Base-by-base conservation (phyloP, 2,797 vertebrate species). In the Megalops cyprinoides region DNA sequence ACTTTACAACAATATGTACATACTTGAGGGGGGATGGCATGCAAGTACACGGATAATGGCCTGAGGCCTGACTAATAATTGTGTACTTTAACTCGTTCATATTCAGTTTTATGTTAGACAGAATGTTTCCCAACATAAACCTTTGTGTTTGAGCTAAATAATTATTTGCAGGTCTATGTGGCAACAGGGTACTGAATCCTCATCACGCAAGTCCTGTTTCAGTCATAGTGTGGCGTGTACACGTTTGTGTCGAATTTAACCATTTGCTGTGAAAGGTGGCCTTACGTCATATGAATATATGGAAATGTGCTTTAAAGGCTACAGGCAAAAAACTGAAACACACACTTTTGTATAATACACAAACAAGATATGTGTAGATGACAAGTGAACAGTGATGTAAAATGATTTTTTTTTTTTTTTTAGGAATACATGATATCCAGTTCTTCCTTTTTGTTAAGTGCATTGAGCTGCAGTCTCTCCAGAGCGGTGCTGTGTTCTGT, bases 391-490 rank as follows among this genome's bases (percentile, higher is more conserved):
- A 74, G 34, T 74, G 25, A 74, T 44, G n/a, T 73, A 58, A 74
- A 80, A 56, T 42, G 69, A 78, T 71, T 28, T n/a, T 0, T 0
- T 71, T 28, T n/a, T 0, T 0, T 39, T 67, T 20, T 79, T 48
- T 56, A 51, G 51, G 25, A 67, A 51, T 79, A 74, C 58, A 79
- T 31, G 58, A 80, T 60, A 80, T 80, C 79, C 73, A 76, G 73
- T 80, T 80, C 79, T 80, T 80, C 79, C 79, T 46, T 46, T 46
- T 76, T 79, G 75, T 51, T 42, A 71, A n/a, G 14, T 2, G 23
- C 2, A 55, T 15, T 55, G n/a, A 77, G 55, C 39, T 62, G 48
- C 73, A 75, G 20, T 62, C 58, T 39, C 31, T 65, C 58, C 75
- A 10, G 31, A 48, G 37, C n/a, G 23, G 51, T 78, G 58, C 77